phyloP scores from a whole-genome alignment of 2,888 invertebrate species.

The Rotaria macrura region DNA sequence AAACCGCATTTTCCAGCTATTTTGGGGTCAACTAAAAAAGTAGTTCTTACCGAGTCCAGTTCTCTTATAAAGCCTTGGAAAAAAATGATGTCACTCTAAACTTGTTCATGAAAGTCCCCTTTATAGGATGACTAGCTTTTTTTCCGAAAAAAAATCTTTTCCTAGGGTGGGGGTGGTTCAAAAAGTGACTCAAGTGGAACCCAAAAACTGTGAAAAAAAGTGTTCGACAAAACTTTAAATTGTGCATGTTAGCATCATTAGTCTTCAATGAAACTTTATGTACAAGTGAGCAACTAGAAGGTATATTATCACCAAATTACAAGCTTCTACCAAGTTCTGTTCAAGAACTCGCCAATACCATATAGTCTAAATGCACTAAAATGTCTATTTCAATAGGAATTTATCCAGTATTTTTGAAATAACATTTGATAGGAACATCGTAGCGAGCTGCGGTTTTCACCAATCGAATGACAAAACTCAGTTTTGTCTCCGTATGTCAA shows the following conservation, averaged over 20 bases:
- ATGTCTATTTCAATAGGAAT: not conserved
- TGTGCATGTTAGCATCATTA: not conserved
- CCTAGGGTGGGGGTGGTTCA: too few species aligned
- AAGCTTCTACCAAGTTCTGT: not conserved
- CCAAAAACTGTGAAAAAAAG: too few species aligned
- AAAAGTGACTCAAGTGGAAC: too few species aligned
- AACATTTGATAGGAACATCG: not conserved
- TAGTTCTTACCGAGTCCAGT: too few species aligned
- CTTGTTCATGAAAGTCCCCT: too few species aligned
- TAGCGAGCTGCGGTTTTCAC: not conserved
- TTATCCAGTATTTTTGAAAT: not conserved
- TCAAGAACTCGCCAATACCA: not conserved
- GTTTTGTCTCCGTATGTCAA: not conserved
- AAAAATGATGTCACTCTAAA: too few species aligned
- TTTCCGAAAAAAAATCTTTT: too few species aligned
- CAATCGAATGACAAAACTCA: not conserved
- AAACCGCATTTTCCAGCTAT: not conserved
- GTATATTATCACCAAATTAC: not conserved
- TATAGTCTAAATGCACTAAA: not conserved
- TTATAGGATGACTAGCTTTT: too few species aligned
- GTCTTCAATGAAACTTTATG: not conserved
- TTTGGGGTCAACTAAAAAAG: too few species aligned
- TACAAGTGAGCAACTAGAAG: not conserved
- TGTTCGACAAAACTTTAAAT: not conserved
- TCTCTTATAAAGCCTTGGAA: too few species aligned